phyloP scores from a whole-genome alignment of 2,797 vertebrate species.

The Threskiornis aethiopicus region DNA sequence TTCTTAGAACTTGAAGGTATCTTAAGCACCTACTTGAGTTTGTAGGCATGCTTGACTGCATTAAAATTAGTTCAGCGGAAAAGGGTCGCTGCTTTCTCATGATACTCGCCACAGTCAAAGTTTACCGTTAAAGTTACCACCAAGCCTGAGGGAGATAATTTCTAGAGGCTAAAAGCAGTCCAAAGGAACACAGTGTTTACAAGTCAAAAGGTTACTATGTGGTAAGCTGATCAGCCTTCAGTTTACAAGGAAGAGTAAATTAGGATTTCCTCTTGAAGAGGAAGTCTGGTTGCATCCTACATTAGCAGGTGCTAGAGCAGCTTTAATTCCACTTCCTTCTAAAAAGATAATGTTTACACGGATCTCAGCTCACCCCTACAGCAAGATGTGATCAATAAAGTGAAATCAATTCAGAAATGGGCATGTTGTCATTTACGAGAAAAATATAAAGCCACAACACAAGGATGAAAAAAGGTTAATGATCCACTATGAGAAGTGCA shows the following conservation, averaged over 20 bases:
- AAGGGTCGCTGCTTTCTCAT: neutral
- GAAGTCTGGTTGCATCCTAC: constrained; percentile 67
- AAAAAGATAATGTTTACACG: constrained; percentile 33
- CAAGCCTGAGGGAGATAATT: neutral
- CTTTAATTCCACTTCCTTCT: constrained; percentile 63
- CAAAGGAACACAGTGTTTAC: constrained; percentile 70
- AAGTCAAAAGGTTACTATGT: constrained; percentile 72
- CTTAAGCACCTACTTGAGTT: neutral
- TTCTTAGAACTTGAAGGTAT: neutral
- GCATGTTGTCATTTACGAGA: fast-evolving
- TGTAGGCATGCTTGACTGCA: neutral
- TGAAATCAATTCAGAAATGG: neutral
- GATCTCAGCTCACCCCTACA: neutral
- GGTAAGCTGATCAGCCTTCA: constrained; percentile 57
- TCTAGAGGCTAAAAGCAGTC: constrained; percentile 13
- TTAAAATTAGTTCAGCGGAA: neutral
- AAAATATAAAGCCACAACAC: neutral
- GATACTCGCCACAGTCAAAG: neutral
- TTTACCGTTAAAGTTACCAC: neutral
- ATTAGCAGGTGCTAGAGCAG: constrained; percentile 70
- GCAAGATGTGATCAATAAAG: neutral
- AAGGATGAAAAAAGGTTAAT: neutral
- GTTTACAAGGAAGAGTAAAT: constrained; percentile 72
- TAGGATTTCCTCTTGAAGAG: constrained; percentile 73
- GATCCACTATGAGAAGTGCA: neutral